These are phyloP conservation scores for Vulpes lagopus DNA, from an alignment of 2,113 vertebrate genomes.

Conservation along the genomic window DNA sequence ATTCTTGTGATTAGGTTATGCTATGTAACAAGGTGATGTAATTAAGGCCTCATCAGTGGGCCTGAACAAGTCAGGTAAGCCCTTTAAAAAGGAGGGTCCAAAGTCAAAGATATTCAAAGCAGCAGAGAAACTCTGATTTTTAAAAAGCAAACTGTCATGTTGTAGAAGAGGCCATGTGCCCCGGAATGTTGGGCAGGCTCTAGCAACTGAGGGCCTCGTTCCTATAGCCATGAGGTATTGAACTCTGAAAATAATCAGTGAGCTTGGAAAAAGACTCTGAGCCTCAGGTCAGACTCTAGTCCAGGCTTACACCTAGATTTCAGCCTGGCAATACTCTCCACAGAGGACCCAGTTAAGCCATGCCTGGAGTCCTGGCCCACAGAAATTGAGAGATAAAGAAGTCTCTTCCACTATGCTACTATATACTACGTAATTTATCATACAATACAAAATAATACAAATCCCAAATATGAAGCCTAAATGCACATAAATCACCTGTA, in stretches of 20 bases:
- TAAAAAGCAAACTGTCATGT: background rate
- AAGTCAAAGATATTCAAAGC: background rate
- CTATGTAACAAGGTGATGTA: background rate
- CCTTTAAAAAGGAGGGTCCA: background rate
- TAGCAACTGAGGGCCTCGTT: background rate
- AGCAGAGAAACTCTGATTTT: background rate
- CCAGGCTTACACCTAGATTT: background rate
- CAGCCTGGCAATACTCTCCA: background rate
- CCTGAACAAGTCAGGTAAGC: background rate
- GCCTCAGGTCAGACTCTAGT: background rate
- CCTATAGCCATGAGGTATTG: background rate
- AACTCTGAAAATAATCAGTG: background rate
- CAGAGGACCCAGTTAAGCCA: background rate
- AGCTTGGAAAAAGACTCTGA: background rate
- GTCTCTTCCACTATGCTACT: background rate
- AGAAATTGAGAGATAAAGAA: background rate
- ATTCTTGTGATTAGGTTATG: background rate
- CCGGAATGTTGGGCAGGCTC: background rate
- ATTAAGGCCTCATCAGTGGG: background rate
- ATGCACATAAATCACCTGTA: background rate
- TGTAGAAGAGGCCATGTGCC: background rate
- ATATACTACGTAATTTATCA: conserved; percentile 27
- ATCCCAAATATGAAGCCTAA: conserved; percentile 29
- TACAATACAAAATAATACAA: background rate
- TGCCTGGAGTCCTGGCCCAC: background rate